These are phyloP conservation scores for Hyposoter dolosus DNA, from an alignment of 2,888 invertebrate genomes.

Conservation along the genomic window DNA sequence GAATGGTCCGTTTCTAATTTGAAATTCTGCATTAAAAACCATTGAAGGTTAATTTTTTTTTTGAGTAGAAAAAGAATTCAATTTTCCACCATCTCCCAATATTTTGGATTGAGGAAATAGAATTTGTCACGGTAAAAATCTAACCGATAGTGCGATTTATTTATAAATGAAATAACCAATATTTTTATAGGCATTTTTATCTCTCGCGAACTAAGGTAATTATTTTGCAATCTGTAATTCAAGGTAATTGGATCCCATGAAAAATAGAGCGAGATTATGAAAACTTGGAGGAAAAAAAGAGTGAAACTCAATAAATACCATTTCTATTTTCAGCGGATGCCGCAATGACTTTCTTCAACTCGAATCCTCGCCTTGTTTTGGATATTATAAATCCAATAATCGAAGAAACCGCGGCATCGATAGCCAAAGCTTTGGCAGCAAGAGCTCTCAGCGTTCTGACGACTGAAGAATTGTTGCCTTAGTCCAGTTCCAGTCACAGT, in stretches of 20 bases:
- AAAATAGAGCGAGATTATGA: neutral
- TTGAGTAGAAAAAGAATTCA: neutral
- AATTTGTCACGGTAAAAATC: neutral
- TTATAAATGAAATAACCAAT: neutral
- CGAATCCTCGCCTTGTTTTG: slow-evolving; percentile 88
- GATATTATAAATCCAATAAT: slow-evolving; percentile 90
- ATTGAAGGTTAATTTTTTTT: neutral
- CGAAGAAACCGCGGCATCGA: slow-evolving; percentile 88
- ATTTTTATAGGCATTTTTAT: neutral
- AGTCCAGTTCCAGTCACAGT: slow-evolving; percentile 54
- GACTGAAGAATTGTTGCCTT: slow-evolving; percentile 86
- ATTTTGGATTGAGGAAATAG: neutral
- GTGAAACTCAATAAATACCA: neutral
- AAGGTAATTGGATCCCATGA: neutral
- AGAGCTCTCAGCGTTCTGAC: slow-evolving; percentile 87
- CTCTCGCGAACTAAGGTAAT: neutral
- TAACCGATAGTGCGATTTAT: neutral
- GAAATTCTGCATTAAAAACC: neutral
- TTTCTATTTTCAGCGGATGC: slow-evolving; percentile 86
- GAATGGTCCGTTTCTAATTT: neutral
- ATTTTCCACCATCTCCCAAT: neutral
- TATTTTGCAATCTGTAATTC: neutral
- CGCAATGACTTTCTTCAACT: slow-evolving; percentile 90
- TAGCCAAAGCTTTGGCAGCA: slow-evolving; percentile 87
- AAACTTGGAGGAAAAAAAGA: neutral